Evolutionary conservation across 2,888 invertebrate genomes (phyloP).

Genomic region (Maniola hyperantus): DNA sequence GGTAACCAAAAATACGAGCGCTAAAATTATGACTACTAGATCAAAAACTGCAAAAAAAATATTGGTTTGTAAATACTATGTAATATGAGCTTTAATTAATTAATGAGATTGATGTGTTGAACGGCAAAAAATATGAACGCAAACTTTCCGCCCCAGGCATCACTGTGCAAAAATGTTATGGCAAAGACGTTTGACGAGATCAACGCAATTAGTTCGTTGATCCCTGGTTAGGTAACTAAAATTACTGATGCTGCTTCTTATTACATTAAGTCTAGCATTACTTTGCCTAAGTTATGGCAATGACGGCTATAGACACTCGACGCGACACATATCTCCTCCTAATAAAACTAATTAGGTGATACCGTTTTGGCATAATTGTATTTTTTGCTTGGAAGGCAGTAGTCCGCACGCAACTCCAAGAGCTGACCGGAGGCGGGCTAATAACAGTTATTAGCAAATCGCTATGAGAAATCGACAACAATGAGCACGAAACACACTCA

Average conservation of each 20-base stretch:
- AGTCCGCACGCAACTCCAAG: slow-evolving; percentile 65
- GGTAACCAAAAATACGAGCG: background rate
- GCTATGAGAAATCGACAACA: slow-evolving; percentile 76
- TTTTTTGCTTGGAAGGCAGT: slow-evolving; percentile 67
- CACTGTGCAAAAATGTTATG: slow-evolving; percentile 41
- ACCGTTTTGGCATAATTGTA: slow-evolving; percentile 77
- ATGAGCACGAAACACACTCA: slow-evolving; percentile 76
- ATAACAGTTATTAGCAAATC: slow-evolving; percentile 76
- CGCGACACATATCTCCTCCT: slow-evolving; percentile 61
- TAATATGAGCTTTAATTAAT: slow-evolving; percentile 22
- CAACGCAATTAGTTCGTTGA: slow-evolving; percentile 37
- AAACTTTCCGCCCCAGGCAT: slow-evolving; percentile 25
- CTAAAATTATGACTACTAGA: background rate
- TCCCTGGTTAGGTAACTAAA: slow-evolving; percentile 41
- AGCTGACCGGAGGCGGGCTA: slow-evolving; percentile 65
- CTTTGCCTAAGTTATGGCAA: slow-evolving; percentile 39
- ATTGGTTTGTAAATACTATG: slow-evolving; percentile 19
- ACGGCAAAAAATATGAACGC: slow-evolving; percentile 27
- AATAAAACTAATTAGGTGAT: slow-evolving; percentile 68
- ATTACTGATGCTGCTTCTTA: slow-evolving; percentile 41
- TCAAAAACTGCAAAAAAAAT: background rate
- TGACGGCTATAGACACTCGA: slow-evolving; percentile 53
- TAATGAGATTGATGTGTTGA: slow-evolving; percentile 29
- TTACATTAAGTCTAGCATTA: slow-evolving; percentile 34
- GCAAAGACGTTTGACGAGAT: slow-evolving; percentile 30